Base-by-base conservation (phyloP, 1,140 invertebrate species). In the Drosophila subpulchrella region DNA sequence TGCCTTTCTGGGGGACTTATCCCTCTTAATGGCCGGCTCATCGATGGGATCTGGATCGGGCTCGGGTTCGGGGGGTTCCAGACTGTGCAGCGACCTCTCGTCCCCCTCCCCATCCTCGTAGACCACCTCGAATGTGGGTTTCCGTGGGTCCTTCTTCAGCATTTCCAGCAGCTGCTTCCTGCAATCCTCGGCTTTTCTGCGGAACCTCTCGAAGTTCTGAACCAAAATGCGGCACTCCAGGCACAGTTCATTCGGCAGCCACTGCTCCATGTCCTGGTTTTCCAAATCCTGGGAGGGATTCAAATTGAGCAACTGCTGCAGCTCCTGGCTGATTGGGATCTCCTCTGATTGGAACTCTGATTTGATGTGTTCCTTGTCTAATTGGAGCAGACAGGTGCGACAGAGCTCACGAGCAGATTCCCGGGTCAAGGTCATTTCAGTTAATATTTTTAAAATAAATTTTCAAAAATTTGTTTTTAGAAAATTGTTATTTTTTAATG, bases 1-100 rank as follows among this genome's bases (percentile, higher is more conserved):
- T 20, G 24, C 7, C n/a, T 48, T 48, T 3, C 17, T 32, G 7
- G 8, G 5, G 12, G 20, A 15, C 8, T 41, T 42, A 13, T 30
- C n/a, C 1, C 13, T 27, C 8, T 42, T 32, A 8, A 30, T 20
- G 2, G 30, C 32, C 1, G 54, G 42, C 13, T 71, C 55, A 13
- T 88, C 67, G 38, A 88, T 78, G 11, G 84, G 84, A 75, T 88
- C 84, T 0, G 84, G 78, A 5, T 65, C 46, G 2, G 53, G 46
- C 3, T 59, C 66, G n/a, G 55, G 55, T 7, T 58, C 44, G 13
- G 57, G 48, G 10, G 42, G 59, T 12, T 42, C 67, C 24, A 44
- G 13, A 7, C 78, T 58, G 17, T 65, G 17, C 48, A 55, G 55
- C 3, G 36, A 41, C 11, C 56, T 27, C 11, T 63, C 20, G 2